Conservation (phyloP, 1,140 invertebrate genomes). For the Drosophila grimshawi region DNA sequence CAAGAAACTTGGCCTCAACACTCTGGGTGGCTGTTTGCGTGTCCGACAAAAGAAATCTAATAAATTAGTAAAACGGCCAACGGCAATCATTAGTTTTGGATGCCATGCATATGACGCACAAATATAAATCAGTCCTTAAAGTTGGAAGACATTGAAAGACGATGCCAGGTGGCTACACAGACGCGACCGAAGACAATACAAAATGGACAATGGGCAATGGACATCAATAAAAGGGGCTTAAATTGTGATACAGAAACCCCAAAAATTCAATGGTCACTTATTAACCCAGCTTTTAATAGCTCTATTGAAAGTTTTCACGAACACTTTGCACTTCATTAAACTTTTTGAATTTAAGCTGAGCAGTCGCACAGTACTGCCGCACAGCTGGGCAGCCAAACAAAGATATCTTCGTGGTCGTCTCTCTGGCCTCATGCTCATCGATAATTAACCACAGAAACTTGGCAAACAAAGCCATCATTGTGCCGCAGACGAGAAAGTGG, state of each 20-base stretch:
- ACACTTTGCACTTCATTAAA: constrained; percentile 80
- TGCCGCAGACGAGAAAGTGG: not conserved
- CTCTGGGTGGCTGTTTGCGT: constrained; percentile 51
- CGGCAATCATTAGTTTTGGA: constrained; percentile 67
- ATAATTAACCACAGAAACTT: constrained; percentile 80
- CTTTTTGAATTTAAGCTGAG: constrained; percentile 53
- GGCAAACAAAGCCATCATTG: constrained; percentile 53
- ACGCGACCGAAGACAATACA: not conserved
- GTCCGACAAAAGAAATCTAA: constrained; percentile 61
- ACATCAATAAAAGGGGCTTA: constrained; percentile 10
- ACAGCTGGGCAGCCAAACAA: constrained; percentile 17
- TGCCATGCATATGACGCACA: constrained; percentile 46
- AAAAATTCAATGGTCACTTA: constrained; percentile 48
- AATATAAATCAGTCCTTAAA: constrained; percentile 51
- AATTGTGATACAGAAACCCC: constrained; percentile 27
- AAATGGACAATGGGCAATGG: constrained; percentile 16
- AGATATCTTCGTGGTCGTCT: constrained; percentile 25
- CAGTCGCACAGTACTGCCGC: constrained; percentile 5
- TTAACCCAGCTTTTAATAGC: constrained; percentile 61
- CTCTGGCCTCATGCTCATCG: constrained; percentile 55
- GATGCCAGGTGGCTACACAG: constrained; percentile 3
- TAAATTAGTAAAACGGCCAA: constrained; percentile 64
- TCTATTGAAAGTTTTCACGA: constrained; percentile 49
- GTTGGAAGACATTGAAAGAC: not conserved
- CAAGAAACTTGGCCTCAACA: constrained; percentile 1